Base-by-base conservation (phyloP, 2,888 invertebrate genomes). In the Hipparchia semele region DNA sequence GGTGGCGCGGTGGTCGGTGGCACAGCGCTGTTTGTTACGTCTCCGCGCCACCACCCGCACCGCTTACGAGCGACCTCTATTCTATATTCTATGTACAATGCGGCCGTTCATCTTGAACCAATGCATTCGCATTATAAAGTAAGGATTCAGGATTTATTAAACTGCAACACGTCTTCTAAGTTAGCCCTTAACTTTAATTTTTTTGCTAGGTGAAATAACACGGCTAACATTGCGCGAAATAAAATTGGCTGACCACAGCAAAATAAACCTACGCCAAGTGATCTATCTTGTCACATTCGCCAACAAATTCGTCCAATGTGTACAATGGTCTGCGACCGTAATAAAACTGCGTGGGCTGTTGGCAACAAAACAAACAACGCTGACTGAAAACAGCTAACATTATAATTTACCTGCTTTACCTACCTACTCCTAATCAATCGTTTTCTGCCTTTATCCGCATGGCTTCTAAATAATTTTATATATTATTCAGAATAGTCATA, bases 1-100 rank as follows among this genome's bases (percentile, higher is more conserved):
- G 90, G 92, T 89, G 91, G 91, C 91, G 92, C 91, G 91, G 92
- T 86, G 90, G 84, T 86, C 86, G 81, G 79, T 75, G 75, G 74
- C 83, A 80, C 81, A 62, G 45, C 51, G 46, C 51, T 13, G 46
- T 8, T 3, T 9, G 9, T 9, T 0, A 7, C 75, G 80, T 79
- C 76, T 80, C 39, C 33, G 10, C 33, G 59, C 68, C 75, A 59
- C 76, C 76, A 67, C 75, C 71, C 72, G 74, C 78, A 61, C 74
- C 62, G 65, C 70, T 59, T 6, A 13, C n/a, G 53, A 12, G 1
- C 54, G 12, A 12, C 12, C 4, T 10, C 10, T 12, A 39, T 39
- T 39, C 39, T 39, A 39, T 39, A 39, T 39, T 39, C 2, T 59
- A 9, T 23, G 7, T 23, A 6, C 23, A 23, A 8, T 58, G 23